Conservation (phyloP, 2,113 vertebrate species). For the Calypte anna region DNA sequence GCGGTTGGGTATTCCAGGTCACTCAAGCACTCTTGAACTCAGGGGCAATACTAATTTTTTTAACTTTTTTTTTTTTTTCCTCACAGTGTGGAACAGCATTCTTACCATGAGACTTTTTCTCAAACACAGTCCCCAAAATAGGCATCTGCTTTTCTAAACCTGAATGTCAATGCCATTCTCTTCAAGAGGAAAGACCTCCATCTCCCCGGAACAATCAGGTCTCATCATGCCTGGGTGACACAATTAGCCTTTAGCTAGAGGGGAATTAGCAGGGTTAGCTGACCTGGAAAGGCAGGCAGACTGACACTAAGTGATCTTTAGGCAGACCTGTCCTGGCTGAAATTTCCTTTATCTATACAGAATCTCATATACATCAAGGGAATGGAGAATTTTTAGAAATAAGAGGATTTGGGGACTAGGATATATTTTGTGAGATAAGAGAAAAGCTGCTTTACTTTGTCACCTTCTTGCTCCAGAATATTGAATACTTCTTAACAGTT, state of each 20-base stretch:
- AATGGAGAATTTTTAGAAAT: background rate
- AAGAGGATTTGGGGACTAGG: background rate
- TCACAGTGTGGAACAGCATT: background rate
- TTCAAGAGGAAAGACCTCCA: background rate
- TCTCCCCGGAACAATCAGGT: background rate
- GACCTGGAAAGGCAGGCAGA: background rate
- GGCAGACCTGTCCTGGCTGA: background rate
- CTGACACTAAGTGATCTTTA: background rate
- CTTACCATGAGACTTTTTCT: background rate
- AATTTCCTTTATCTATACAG: background rate
- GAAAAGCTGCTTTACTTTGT: constrained; percentile 6
- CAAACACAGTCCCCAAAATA: background rate
- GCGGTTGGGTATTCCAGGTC: background rate
- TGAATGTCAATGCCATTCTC: background rate
- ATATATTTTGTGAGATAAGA: background rate
- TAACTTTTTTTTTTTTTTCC: background rate
- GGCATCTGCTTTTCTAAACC: background rate
- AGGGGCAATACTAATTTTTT: background rate
- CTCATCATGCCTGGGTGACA: background rate
- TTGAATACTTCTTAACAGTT: background rate
- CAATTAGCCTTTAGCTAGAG: background rate
- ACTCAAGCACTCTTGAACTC: background rate
- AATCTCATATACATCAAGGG: background rate
- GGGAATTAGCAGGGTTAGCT: background rate
- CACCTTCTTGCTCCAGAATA: background rate